Evolutionary conservation across 2,113 vertebrate genomes (phyloP), one percentile per base, ranked within the genome.

Genomic region (Empidonax alnorum): DNA sequence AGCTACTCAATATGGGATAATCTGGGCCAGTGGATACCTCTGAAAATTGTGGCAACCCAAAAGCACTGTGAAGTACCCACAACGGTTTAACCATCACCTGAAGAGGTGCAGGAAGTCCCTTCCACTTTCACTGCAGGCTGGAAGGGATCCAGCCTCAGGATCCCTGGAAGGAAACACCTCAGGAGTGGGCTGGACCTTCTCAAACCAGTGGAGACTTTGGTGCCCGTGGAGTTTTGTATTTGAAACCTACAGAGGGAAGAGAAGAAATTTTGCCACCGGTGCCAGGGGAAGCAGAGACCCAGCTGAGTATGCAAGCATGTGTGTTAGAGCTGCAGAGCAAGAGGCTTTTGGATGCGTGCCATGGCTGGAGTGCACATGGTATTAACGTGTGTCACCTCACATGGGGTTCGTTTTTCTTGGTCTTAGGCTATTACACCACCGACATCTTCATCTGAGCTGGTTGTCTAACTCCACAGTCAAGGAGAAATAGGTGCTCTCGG

Each of bases 361-460:
- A 46, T 37, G 53, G 53, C 49, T 65, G 91, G 49, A 69, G 61
- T 49, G 56, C 56, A 28, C 47, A 21, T 3, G 1, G 15, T 30
- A 81, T 69, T 63, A 77, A 81, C 92, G 84, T 50, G 87, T 62
- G 81, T 72, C 89, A 62, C 81, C 41, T 53, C 89, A 49, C 49
- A 46, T 0, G 9, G 86, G 76, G 80, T 68, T 90, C 2, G 0
- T 90, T 90, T 92, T 68, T 21, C 56, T 74, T 89, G 33, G 31
- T 91, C 56, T 72, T 68, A 74, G 73, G 39, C 72, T 92, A 44
- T 90, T 81, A 86, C 14, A 96, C 72, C 33, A 35, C 73, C 78
- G 73, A 87, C 76, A 65, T 81, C 83, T 93, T 94, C 50, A 78
- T 90, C 89, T 67, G 68, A 87, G 30, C 47, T 84, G 72, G 52